A percentile compares a stretch with the other conserved stretches of the same genome.
These are phyloP conservation scores for Drosophila lacicola DNA, from an alignment of 2,888 invertebrate species.

Conservation along the genomic window DNA sequence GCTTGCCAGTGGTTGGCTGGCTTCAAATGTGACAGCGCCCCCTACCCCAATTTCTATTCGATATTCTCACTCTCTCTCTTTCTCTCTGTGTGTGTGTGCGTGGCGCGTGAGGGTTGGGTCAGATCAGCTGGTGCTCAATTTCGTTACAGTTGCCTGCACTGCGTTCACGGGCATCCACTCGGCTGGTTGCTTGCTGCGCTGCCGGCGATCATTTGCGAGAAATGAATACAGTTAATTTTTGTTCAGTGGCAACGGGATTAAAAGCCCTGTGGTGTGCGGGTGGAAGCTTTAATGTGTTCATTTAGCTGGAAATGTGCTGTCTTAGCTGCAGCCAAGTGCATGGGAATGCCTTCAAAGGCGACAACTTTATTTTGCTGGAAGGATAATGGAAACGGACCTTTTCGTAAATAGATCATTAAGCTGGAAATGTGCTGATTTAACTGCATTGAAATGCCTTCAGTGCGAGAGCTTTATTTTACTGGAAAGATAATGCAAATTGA, in stretches of 20 bases:
- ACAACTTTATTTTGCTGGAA: too few relatives aligned
- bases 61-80: too few relatives aligned
- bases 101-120: constrained; percentile 31
- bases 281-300: too few relatives aligned
- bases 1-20: constrained; percentile 42
- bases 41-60: constrained; percentile 25
- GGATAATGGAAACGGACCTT: too few relatives aligned
- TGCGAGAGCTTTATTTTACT: too few relatives aligned
- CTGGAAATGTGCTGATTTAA: too few relatives aligned
- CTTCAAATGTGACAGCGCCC: constrained; percentile 22
- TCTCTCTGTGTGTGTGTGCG: constrained; percentile 2
- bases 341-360: too few relatives aligned
- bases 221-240: constrained; percentile 1
- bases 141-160: constrained; percentile 39
- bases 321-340: too few relatives aligned
- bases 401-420: too few relatives aligned
- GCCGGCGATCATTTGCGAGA: constrained; percentile 1
- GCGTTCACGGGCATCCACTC: constrained; percentile 1
- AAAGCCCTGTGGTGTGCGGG: neutral
- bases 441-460: too few relatives aligned
- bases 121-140: constrained; percentile 20
- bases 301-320: neutral
- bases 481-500: too few relatives aligned
- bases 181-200: constrained; percentile 4
- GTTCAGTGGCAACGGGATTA: neutral